phyloP scores from a whole-genome alignment of 2,888 invertebrate species.

The Carabus problematicus region DNA sequence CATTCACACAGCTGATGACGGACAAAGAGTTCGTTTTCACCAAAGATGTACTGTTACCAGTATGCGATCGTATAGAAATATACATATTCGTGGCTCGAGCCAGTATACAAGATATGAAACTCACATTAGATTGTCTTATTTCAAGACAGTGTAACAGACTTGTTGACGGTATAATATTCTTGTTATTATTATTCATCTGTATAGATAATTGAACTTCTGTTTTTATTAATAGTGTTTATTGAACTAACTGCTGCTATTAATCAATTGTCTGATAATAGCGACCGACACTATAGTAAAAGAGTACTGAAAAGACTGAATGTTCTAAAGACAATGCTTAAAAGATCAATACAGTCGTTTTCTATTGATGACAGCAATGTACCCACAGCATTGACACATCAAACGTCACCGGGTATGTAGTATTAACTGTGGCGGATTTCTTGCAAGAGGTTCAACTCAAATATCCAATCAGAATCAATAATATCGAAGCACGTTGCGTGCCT shows the following conservation, averaged over 20 bases:
- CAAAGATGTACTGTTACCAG: slow-evolving; percentile 1
- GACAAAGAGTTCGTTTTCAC: slow-evolving; percentile 9
- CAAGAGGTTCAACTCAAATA: too few relatives aligned
- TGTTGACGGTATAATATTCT: slow-evolving; percentile 19
- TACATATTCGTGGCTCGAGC: slow-evolving; percentile 26
- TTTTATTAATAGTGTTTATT: slow-evolving; percentile 49
- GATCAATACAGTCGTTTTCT: slow-evolving; percentile 48
- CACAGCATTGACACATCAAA: background rate
- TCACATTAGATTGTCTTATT: slow-evolving; percentile 9
- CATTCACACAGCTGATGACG: slow-evolving; percentile 7
- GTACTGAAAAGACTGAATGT: slow-evolving; percentile 53
- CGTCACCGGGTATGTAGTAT: background rate
- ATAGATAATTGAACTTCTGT: slow-evolving; percentile 4
- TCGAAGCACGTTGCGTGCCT: too few relatives aligned
- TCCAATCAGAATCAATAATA: too few relatives aligned
- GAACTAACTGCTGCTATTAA: slow-evolving; percentile 50
- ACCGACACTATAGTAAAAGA: slow-evolving; percentile 44
- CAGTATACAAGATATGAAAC: slow-evolving; percentile 34
- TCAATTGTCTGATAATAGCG: slow-evolving; percentile 46
- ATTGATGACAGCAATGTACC: slow-evolving; percentile 43
- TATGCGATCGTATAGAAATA: slow-evolving; percentile 20
- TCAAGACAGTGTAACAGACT: slow-evolving; percentile 28
- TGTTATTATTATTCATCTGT: background rate
- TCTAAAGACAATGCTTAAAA: slow-evolving; percentile 48
- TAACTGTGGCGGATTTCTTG: too few relatives aligned